These are phyloP conservation scores for Tortrix viridana DNA, from an alignment of 2,888 invertebrate genomes.

Conservation along the genomic window DNA sequence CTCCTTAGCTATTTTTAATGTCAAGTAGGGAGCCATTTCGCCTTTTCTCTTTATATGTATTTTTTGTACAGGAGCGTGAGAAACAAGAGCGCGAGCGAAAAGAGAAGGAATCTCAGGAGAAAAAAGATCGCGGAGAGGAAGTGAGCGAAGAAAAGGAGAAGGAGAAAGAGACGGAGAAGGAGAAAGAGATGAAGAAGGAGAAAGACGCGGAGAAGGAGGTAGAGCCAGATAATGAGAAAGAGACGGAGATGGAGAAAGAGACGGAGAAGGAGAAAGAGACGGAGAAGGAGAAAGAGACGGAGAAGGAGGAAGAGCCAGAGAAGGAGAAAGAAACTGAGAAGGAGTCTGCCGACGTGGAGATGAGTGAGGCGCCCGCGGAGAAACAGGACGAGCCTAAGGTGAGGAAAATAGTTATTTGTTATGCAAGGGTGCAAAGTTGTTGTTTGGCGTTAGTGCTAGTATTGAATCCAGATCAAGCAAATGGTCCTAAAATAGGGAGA, in stretches of 20 bases:
- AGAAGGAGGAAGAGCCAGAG: conserved; percentile 38
- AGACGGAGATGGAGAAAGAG: conserved; percentile 31
- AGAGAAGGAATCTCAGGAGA: conserved; percentile 42
- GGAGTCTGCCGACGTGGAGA: conserved; percentile 36
- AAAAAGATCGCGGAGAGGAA: conserved; percentile 41
- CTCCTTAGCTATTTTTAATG: no score
- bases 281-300: conserved; percentile 23
- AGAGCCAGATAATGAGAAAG: conserved; percentile 39
- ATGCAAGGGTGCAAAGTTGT: no score
- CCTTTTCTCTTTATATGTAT: not conserved
- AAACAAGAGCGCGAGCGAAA: conserved; percentile 54
- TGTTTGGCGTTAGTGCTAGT: no score
- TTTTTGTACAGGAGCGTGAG: conserved; percentile 57
- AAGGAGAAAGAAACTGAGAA: conserved; percentile 31
- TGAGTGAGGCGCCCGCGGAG: conserved; percentile 5
- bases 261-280: conserved; percentile 45
- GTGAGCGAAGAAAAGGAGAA: conserved; percentile 41
- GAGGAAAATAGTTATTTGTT: conserved; percentile 1
- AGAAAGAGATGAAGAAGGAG: no score
- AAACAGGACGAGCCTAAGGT: conserved; percentile 44
- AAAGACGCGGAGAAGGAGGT: conserved; percentile 37
- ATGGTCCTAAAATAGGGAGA: no score
- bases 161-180: conserved; percentile 44
- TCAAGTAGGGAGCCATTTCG: no score
- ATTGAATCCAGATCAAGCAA: no score